Base-by-base conservation (phyloP, 2,888 invertebrate genomes). In the Ametastegia equiseti region DNA sequence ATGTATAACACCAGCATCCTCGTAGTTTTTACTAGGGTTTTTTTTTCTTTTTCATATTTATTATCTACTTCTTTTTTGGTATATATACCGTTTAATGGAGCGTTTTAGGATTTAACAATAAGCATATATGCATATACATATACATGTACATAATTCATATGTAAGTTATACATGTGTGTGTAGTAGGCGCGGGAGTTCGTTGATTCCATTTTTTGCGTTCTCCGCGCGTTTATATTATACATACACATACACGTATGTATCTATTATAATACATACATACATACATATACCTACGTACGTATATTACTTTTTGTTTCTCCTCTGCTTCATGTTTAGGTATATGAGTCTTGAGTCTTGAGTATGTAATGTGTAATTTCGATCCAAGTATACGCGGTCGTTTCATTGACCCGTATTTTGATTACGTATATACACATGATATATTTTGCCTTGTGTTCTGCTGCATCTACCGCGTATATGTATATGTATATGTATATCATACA, bases 41-140 rank as follows among this genome's bases (percentile, higher is more conserved):
- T 80, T 82, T 69, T 57, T 42, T 73, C 67, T 67, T 47, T 57
- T 77, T 47, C 33, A 45, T 85, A 83, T 84, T 85, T 67, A 83
- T 84, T 85, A n/a, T n/a, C n/a, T n/a, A n/a, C n/a, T 83, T 82
- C 83, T 42, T 42, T 42, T 9, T 9, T 42, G 9, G 5, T 42
- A 6, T 27, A 30, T 60, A 1, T 4, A 13, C 13, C 60, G 57
- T 23, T 11, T 27, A 60, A 60, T 23, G 30, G 27, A 30, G 15
- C 23, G 30, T 60, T 60, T 60, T 27, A 15, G 60, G 30, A 60
- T 30, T n/a, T n/a, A n/a, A n/a, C n/a, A n/a, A n/a, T n/a, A n/a
- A n/a, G n/a, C n/a, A n/a, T n/a, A n/a, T n/a, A n/a, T n/a, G n/a
- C n/a, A n/a, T n/a, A n/a, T n/a, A n/a, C n/a, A n/a, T n/a, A n/a